Conservation (phyloP, 1,140 invertebrate species). For the Drosophila equinoxialis region DNA sequence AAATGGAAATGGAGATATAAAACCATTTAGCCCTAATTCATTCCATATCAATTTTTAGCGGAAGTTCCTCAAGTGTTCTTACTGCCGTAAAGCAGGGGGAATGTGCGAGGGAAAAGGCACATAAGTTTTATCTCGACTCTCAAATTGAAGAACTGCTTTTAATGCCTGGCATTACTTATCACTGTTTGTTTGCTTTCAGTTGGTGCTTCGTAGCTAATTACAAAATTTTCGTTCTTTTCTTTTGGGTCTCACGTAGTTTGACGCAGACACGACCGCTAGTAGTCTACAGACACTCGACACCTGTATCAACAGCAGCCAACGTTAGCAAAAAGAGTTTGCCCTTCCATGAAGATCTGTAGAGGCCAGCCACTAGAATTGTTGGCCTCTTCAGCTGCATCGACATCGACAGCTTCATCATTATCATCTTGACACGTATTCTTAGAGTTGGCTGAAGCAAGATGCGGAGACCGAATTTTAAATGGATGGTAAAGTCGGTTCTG, state of each 20-base stretch:
- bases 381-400: background rate
- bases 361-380: background rate
- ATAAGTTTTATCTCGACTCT: conserved; percentile 39
- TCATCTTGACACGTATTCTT: conserved; percentile 58
- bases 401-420: background rate
- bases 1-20: background rate
- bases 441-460: conserved; percentile 39
- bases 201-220: conserved; percentile 15
- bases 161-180: conserved; percentile 36
- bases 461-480: conserved; percentile 79
- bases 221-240: background rate
- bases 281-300: conserved; percentile 12
- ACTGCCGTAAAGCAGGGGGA: background rate
- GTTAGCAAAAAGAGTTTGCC: conserved; percentile 7
- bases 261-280: background rate
- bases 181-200: conserved; percentile 32
- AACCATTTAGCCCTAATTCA: background rate
- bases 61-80: conserved; percentile 30
- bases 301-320: conserved; percentile 37
- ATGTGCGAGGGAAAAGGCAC: background rate
- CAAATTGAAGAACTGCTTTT: conserved; percentile 19
- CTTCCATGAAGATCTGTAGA: conserved; percentile 9
- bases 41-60: conserved; percentile 6
- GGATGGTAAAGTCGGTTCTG: conserved; percentile 67
- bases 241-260: background rate